These are phyloP conservation scores for Loriculus beryllinus DNA, from an alignment of 2,797 vertebrate species.

Conservation along the genomic window DNA sequence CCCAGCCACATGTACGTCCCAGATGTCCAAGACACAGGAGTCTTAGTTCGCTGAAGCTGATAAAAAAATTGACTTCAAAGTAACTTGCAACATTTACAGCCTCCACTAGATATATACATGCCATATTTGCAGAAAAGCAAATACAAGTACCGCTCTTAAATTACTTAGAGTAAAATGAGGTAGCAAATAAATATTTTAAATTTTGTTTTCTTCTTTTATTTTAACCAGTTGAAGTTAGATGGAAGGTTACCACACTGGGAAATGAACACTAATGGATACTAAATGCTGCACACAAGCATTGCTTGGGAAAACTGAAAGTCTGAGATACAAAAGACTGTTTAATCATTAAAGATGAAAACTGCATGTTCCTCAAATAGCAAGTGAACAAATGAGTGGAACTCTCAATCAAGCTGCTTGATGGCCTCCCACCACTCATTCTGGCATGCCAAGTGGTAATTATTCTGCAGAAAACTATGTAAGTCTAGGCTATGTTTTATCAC, in stretches of 20 bases:
- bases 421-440: conserved; percentile 31
- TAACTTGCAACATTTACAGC: not conserved
- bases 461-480: not conserved
- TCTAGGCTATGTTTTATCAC: conserved; percentile 34
- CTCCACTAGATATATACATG: not conserved
- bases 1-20: not conserved
- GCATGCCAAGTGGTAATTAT: conserved; percentile 29
- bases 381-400: conserved; percentile 33
- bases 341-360: conserved; percentile 11
- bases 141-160: not conserved
- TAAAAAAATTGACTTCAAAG: not conserved
- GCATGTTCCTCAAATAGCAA: not conserved
- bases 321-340: not conserved
- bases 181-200: not conserved
- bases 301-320: not conserved
- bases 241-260: not conserved
- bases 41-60: not conserved
- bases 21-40: not conserved
- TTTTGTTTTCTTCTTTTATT: not conserved
- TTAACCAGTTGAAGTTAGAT: not conserved
- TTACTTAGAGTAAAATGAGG: not conserved
- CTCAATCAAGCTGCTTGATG: not conserved
- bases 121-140: not conserved
- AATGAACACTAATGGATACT: not conserved
- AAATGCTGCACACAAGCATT: not conserved